A percentile compares a stretch with the other conserved stretches of the same genome.
These are phyloP conservation scores for Euleptes europaea DNA, from an alignment of 2,113 vertebrate species.

Conservation along the genomic window DNA sequence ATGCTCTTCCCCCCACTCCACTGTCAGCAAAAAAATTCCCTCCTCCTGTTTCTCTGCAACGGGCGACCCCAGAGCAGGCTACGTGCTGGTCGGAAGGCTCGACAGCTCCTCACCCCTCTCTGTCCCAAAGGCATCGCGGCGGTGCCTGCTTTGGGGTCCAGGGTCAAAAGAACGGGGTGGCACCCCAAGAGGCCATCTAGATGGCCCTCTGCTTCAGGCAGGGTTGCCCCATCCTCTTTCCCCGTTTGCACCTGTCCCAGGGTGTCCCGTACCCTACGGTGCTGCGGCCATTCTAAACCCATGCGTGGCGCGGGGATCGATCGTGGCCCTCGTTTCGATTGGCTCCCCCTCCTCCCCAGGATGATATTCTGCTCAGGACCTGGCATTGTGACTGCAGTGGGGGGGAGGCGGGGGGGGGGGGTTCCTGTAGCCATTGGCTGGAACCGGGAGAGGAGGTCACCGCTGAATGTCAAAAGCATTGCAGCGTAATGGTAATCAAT, in stretches of 20 bases:
- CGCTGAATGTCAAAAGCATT: slow-evolving; percentile 73
- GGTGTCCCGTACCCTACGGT: background rate
- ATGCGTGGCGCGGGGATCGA: background rate
- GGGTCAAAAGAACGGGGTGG: background rate
- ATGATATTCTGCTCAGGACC: background rate
- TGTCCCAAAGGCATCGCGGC: background rate
- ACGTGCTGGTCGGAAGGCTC: background rate
- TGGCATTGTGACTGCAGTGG: slow-evolving; percentile 22
- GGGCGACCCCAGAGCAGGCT: background rate
- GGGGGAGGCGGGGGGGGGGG: background rate
- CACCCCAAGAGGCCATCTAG: background rate
- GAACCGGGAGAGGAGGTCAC: slow-evolving; percentile 55
- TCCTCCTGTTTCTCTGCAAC: slow-evolving; percentile 15
- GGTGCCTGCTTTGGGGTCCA: background rate
- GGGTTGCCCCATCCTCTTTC: background rate
- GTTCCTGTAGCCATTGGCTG: background rate
- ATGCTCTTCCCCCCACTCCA: slow-evolving; percentile 46
- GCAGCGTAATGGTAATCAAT: slow-evolving; percentile 73
- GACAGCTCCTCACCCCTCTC: background rate
- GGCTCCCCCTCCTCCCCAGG: background rate
- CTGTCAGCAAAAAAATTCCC: slow-evolving; percentile 68
- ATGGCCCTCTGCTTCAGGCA: background rate
- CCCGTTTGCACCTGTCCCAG: background rate
- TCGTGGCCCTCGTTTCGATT: background rate
- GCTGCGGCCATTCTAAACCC: background rate